Percentiles rank a stretch among this genome's conserved stretches.
These are phyloP conservation scores for Chloropsis cyanopogon DNA, from an alignment of 2,113 vertebrate species.

Conservation along the genomic window DNA sequence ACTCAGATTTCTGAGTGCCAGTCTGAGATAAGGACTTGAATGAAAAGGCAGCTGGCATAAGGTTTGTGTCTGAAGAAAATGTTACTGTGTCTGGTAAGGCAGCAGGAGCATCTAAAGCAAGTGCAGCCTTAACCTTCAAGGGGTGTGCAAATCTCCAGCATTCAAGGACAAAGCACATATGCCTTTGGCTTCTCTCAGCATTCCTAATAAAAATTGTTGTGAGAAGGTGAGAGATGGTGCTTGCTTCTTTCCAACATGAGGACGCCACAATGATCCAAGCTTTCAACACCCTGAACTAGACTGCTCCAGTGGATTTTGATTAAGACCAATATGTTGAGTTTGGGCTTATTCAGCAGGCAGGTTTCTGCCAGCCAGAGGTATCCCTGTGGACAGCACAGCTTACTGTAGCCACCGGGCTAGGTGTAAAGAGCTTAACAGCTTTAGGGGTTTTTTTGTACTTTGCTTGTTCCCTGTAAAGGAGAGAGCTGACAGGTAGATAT, in stretches of 20 bases:
- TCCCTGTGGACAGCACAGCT: not conserved
- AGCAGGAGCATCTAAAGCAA: not conserved
- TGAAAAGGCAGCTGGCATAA: constrained; percentile 8
- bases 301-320: not conserved
- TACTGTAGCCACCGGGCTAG: not conserved
- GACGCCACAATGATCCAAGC: not conserved
- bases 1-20: not conserved
- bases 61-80: not conserved
- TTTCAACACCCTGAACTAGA: not conserved
- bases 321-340: not conserved
- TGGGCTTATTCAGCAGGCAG: not conserved
- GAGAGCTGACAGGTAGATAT: not conserved
- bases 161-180: not conserved
- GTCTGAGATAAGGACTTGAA: not conserved
- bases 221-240: not conserved
- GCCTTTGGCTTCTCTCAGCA: not conserved
- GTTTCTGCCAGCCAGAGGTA: not conserved
- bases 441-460: not conserved
- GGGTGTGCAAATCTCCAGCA: not conserved
- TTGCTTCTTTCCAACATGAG: not conserved
- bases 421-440: not conserved
- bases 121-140: not conserved
- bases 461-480: not conserved
- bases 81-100: not conserved
- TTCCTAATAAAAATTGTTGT: not conserved